Base-by-base conservation (phyloP, 2,113 vertebrate species). In the Suricata suricatta region DNA sequence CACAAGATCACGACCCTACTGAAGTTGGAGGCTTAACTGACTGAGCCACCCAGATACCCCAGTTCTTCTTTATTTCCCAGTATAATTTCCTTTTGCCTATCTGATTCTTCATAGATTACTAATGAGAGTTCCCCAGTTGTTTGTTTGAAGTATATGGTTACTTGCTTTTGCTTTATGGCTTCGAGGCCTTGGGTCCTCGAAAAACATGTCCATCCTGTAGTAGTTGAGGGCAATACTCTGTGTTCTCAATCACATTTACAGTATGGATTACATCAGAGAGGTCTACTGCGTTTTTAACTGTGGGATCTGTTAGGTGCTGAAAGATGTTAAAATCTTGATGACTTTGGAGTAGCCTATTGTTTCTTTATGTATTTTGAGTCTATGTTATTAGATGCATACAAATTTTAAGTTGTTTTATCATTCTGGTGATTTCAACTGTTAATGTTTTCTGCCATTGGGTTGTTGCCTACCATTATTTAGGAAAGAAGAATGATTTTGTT, bases 401-500 rank as follows among this genome's bases (percentile, higher is more conserved):
- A 21, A 33, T 72, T 86, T 96, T 68, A 80, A 88, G 35, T 64
- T 90, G 23, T 81, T 82, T 94, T 88, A 38, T 77, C 31, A 44
- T 63, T 15, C 25, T 35, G 19, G 41, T 57, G 57, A 95, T 31
- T 84, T 57, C 88, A 96, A 29, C 41, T 44, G 71, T 35, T n/a
- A 50, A 12, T 88, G 15, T 66, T 88, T 94, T 88, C n/a, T 63
- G 66, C 29, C 19, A 15, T 5, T 50, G 38, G 10, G 10, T 84
- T 96, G 7, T 90, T 79, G n/a, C 68, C 27, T 90, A 3, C 25
- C 29, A 4, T 96, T 50, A 90, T 64, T 68, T 69, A 96, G 80
- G 11, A 89, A 87, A 90, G 47, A 72, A 54, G 87, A 97, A 60
- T 64, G 31, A 82, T 41, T 82, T 83, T 95, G 71, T 63, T 91